These are phyloP conservation scores for Eleutherodactylus coqui DNA, from an alignment of 2,797 vertebrate genomes.

Conservation along the genomic window DNA sequence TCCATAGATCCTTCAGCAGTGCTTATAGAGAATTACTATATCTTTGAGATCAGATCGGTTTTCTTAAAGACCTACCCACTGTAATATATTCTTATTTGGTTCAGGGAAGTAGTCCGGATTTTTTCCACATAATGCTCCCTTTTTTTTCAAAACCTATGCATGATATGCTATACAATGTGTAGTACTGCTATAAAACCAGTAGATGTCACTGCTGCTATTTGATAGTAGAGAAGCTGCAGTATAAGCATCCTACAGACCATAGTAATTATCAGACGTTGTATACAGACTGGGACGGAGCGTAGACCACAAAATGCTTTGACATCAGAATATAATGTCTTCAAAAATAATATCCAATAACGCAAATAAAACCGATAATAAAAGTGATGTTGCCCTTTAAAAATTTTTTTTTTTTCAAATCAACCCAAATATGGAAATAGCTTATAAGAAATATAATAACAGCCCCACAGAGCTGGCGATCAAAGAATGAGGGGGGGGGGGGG, in stretches of 20 bases:
- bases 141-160: not conserved
- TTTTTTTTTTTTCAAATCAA: no score
- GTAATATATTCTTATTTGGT: not conserved
- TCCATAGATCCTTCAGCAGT: not conserved
- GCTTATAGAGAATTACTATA: not conserved
- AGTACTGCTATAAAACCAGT: not conserved
- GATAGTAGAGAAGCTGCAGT: not conserved
- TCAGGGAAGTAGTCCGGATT: not conserved
- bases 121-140: no score
- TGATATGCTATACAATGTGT: not conserved
- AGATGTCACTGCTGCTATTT: slow-evolving; percentile 2
- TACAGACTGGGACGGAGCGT: no score
- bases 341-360: not conserved
- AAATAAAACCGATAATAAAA: not conserved
- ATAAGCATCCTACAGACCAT: not conserved
- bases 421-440: no score
- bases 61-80: not conserved
- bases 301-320: not conserved
- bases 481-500: not conserved
- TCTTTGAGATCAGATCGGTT: not conserved
- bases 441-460: not conserved
- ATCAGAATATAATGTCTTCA: not conserved
- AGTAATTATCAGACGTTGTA: not conserved
- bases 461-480: not conserved
- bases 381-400: not conserved